Percentiles rank a stretch among this genome's conserved stretches.
Evolutionary conservation across 2,797 vertebrate species (phyloP).

Genomic region (Pangasius krempfi): DNA sequence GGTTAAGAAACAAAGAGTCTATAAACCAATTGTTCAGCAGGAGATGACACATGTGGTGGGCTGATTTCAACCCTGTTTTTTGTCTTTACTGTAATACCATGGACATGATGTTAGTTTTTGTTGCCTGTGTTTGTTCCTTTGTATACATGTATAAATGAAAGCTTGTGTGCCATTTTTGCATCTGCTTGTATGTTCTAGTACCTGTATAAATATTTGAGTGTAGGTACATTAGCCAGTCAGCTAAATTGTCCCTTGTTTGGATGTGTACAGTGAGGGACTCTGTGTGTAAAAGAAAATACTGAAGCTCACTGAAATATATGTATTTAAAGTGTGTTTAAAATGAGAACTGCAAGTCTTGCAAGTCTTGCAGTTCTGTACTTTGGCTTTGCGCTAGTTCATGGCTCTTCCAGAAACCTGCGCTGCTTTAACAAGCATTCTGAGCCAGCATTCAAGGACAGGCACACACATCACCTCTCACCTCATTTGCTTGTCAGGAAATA

Average conservation of each 20-base stretch:
- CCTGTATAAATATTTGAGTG: conserved; percentile 27
- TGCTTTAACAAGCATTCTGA: conserved; percentile 45
- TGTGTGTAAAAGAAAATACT: conserved; percentile 14
- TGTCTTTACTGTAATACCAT: not conserved
- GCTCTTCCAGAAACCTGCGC: conserved; percentile 1
- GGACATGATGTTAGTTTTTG: conserved; percentile 15
- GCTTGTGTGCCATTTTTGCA: conserved; percentile 9
- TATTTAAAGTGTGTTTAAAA: not conserved
- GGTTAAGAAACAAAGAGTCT: conserved; percentile 61
- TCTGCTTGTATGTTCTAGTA: conserved; percentile 21
- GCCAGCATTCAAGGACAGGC: conserved; percentile 32
- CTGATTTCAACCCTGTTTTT: conserved; percentile 39
- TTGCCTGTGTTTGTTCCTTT: conserved; percentile 29
- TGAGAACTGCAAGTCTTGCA: not conserved
- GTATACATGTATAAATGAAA: conserved; percentile 10
- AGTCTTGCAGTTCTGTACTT: conserved; percentile 12
- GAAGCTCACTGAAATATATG: not conserved
- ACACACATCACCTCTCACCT: conserved; percentile 39
- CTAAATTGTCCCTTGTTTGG: conserved; percentile 5
- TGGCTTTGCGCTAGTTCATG: not conserved
- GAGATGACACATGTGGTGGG: conserved; percentile 63
- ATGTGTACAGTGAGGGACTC: conserved; percentile 7
- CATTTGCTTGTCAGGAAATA: conserved; percentile 32
- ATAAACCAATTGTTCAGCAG: conserved; percentile 72
- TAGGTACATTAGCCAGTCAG: not conserved